These are phyloP conservation scores for Amaurobius ferox DNA, from an alignment of 2,888 invertebrate genomes.

Conservation along the genomic window DNA sequence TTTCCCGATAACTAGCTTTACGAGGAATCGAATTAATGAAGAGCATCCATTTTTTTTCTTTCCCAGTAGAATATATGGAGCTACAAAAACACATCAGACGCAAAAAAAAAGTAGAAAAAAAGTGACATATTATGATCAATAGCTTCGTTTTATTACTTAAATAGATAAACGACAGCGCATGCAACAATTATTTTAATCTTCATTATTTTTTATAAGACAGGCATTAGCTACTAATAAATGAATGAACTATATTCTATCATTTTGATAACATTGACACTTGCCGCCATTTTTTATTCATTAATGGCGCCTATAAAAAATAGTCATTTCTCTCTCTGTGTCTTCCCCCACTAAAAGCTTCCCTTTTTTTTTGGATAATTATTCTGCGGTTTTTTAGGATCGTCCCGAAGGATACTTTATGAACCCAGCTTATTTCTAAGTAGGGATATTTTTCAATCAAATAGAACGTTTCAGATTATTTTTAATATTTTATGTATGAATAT, in stretches of 20 bases:
- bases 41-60: not conserved
- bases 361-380: constrained; percentile 23
- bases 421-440: not conserved
- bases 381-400: constrained; percentile 32
- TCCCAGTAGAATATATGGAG: not conserved
- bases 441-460: not conserved
- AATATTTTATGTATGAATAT: not conserved
- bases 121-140: constrained; percentile 37
- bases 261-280: constrained; percentile 31
- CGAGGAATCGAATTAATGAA: too few relatives aligned
- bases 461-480: constrained; percentile 7
- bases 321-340: not conserved
- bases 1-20: too few relatives aligned
- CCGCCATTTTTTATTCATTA: constrained; percentile 23
- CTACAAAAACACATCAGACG: not conserved
- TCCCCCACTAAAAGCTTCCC: not conserved
- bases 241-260: constrained; percentile 20
- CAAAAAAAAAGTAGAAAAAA: not conserved
- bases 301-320: constrained; percentile 7
- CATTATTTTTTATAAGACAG: constrained; percentile 15
- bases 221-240: constrained; percentile 35
- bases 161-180: not conserved
- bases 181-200: constrained; percentile 54
- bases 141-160: not conserved
- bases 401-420: constrained; percentile 9